Conservation (phyloP, 2,113 vertebrate species). For the Tetraodon nigroviridis region DNA sequence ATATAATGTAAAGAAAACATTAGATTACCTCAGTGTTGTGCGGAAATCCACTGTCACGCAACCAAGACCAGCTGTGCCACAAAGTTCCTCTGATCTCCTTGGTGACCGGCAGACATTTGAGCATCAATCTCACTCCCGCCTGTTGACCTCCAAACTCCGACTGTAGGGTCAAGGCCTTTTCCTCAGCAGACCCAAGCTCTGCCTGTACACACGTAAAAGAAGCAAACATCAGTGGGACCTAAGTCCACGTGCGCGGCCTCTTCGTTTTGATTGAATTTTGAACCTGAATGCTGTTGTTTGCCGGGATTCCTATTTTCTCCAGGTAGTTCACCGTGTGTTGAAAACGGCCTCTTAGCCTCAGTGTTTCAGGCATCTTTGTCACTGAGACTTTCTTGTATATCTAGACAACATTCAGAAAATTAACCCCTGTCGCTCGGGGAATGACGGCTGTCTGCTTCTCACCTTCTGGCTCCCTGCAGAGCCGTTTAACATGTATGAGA, state of each 20-base stretch:
- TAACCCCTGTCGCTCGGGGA: background rate
- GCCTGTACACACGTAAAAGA: conserved; percentile 49
- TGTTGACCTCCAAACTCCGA: conserved; percentile 59
- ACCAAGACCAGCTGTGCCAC: conserved; percentile 71
- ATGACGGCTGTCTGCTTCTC: background rate
- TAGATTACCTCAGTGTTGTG: conserved; percentile 62
- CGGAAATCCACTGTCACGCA: conserved; percentile 65
- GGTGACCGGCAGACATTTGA: conserved; percentile 47
- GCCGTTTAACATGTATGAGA: conserved; percentile 50
- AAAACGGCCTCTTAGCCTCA: conserved; percentile 64
- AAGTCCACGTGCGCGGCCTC: background rate
- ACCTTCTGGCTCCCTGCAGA: conserved; percentile 73
- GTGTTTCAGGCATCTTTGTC: conserved; percentile 31
- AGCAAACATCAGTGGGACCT: background rate
- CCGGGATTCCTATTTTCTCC: conserved; percentile 59
- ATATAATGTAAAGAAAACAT: background rate
- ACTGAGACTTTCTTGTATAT: conserved; percentile 69
- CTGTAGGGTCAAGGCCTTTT: conserved; percentile 53
- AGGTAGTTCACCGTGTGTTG: conserved; percentile 71
- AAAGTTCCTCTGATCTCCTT: conserved; percentile 66
- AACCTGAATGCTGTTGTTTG: conserved; percentile 73
- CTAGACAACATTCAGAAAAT: conserved; percentile 50
- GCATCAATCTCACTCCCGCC: conserved; percentile 49
- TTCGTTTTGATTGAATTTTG: background rate
- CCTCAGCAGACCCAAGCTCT: conserved; percentile 48